Base-by-base conservation (phyloP, 23 tunicate species). In the Botrylloides violaceus region DNA sequence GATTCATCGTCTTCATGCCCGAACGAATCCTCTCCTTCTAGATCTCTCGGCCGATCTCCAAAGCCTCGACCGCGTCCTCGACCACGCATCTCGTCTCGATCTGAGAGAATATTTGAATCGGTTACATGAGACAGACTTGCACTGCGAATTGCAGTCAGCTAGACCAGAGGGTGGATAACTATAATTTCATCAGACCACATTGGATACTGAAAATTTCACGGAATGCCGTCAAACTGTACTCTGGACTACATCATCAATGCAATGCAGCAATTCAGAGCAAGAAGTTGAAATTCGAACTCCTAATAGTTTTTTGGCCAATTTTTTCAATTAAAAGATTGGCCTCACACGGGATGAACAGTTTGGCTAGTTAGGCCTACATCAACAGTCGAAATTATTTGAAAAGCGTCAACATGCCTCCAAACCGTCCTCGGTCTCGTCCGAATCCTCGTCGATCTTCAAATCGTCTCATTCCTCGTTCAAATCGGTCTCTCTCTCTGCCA, bases 1-100 rank as follows among this genome's bases (percentile, higher is more conserved):
- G 3, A 33, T 66, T 85, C n/a, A 60, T 78, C 84, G 55, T 86
- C 95, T 27, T n/a, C n/a, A n/a, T n/a, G n/a, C n/a, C n/a, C n/a
- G n/a, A n/a, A n/a, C n/a, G n/a, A n/a, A n/a, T 80, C 95, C 15
- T 80, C 72, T n/a, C 73, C 79, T 55, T 75, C 72, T 21, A 22
- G 34, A 25, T 58, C 71, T 21, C 77, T 62, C n/a, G 71, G 23
- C 0, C 75, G 24, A 34, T 38, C 73, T 3, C 74, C 83, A 36
- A 73, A 27, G 19, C 92, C 92, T 20, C 92, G 77, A 18, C 84
- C 84, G 2, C 84, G 59, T 3, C 55, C 71, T n/a, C 59, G 34
- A 7, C 78, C 79, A 32, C 77, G 35, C 18, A 34, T 20, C 20
- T 66, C 79, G 48, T 73, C 87, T 3, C 87, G 80, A 53, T 72